phyloP scores from a whole-genome alignment of 2,113 vertebrate genomes.

The Glaucomys volans region DNA sequence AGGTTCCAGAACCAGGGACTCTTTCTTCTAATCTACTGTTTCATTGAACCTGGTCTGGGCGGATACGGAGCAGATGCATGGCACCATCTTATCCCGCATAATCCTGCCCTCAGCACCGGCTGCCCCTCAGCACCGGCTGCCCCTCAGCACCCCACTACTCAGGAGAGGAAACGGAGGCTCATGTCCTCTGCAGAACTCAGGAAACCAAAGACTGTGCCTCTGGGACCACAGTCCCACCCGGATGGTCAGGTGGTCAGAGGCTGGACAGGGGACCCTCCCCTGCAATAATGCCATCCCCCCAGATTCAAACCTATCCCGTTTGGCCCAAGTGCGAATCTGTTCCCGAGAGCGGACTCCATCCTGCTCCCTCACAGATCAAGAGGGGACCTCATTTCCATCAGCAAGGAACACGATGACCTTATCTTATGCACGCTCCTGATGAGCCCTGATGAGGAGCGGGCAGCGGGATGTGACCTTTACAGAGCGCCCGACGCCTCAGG shows the following conservation, averaged over 20 bases:
- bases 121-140: fast-evolving
- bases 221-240: fast-evolving
- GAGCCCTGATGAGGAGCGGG: constrained; percentile 77
- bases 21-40: no score
- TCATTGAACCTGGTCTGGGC: no score
- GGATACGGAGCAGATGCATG: fast-evolving
- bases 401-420: constrained; percentile 42
- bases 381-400: neutral
- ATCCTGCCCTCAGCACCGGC: no score
- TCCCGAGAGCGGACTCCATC: neutral
- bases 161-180: neutral
- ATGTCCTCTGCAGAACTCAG: fast-evolving
- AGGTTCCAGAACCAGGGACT: no score
- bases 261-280: fast-evolving
- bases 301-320: no score
- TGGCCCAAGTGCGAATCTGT: neutral
- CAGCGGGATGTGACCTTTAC: constrained; percentile 81
- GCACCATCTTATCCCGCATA: fast-evolving
- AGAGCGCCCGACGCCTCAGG: constrained; percentile 57
- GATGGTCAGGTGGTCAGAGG: fast-evolving
- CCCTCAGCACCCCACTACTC: fast-evolving
- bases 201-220: no score
- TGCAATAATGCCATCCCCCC: neutral
- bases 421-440: constrained; percentile 58
- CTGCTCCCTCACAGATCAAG: fast-evolving